phyloP scores from a whole-genome alignment of 2,113 vertebrate genomes.

The Gyps fulvus region DNA sequence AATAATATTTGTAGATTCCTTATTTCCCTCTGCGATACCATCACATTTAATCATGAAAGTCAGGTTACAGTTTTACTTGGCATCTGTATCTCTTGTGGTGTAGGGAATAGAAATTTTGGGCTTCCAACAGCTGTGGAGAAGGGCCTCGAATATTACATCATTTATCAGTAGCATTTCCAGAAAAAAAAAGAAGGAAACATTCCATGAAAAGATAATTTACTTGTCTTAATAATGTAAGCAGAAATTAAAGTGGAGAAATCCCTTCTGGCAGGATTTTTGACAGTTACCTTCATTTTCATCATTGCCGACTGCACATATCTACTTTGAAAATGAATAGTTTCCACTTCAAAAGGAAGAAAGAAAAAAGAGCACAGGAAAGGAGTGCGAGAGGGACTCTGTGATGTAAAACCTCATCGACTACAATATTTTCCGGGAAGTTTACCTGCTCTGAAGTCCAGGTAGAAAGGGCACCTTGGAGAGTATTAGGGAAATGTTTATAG shows the following conservation, averaged over 20 bases:
- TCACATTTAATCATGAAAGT: slow-evolving; percentile 45
- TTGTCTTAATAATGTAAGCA: slow-evolving; percentile 62
- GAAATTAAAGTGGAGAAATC: slow-evolving; percentile 60
- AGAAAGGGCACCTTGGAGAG: slow-evolving; percentile 17
- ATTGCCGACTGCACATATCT: background rate
- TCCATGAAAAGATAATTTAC: slow-evolving; percentile 70
- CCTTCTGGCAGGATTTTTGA: slow-evolving; percentile 58
- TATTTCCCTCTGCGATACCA: background rate
- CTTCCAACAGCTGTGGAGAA: slow-evolving; percentile 6
- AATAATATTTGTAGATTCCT: slow-evolving; percentile 33
- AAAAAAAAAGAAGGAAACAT: slow-evolving; percentile 50
- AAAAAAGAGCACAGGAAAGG: background rate
- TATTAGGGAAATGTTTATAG: slow-evolving; percentile 10
- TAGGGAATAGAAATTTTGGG: slow-evolving; percentile 20
- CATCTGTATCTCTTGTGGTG: background rate
- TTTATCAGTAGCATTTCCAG: slow-evolving; percentile 32
- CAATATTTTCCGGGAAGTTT: slow-evolving; percentile 31
- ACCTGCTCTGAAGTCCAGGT: slow-evolving; percentile 19
- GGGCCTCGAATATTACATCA: slow-evolving; percentile 35
- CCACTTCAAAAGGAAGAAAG: slow-evolving; percentile 12
- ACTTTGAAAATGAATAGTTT: slow-evolving; percentile 49
- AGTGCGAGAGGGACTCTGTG: background rate
- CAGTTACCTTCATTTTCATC: slow-evolving; percentile 32
- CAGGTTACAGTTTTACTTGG: slow-evolving; percentile 53
- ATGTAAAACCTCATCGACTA: background rate